Percentiles rank a stretch among this genome's conserved stretches.
phyloP scores from a whole-genome alignment of 2,113 vertebrate species.

The Athene cunicularia region DNA sequence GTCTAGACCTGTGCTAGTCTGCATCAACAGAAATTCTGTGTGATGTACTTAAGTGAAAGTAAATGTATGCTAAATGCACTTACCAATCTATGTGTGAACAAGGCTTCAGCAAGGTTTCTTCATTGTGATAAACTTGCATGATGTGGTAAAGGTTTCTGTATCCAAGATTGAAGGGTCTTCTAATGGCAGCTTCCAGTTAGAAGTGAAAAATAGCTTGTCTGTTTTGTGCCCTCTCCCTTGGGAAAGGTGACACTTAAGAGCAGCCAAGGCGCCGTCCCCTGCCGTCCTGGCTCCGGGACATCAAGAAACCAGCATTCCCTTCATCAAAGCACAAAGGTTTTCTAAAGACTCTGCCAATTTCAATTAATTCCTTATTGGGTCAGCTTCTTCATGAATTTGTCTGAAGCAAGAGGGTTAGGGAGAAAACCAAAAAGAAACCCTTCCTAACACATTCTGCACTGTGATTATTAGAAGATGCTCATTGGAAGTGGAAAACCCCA shows the following conservation, averaged over 20 bases:
- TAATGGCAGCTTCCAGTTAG: not conserved
- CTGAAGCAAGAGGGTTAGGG: not conserved
- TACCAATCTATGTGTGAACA: not conserved
- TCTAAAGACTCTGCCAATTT: not conserved
- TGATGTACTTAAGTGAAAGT: not conserved
- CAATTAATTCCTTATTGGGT: not conserved
- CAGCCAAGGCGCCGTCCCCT: not conserved
- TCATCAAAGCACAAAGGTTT: not conserved
- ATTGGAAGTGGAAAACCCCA: not conserved
- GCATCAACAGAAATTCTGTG: not conserved
- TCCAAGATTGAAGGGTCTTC: not conserved
- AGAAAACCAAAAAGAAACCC: not conserved
- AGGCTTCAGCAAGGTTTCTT: not conserved
- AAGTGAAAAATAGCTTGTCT: not conserved
- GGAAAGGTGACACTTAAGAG: not conserved
- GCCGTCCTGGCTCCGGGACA: accelerated
- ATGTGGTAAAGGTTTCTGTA: not conserved
- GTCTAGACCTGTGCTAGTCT: not conserved
- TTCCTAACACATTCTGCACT: not conserved
- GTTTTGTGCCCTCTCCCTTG: not conserved
- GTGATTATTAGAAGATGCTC: not conserved
- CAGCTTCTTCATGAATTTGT: not conserved
- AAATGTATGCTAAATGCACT: not conserved
- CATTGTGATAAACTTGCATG: not conserved
- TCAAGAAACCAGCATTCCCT: not conserved